Evolutionary conservation across 2,797 vertebrate genomes (phyloP), one percentile per base, ranked within the genome.

Genomic region (Otus scops): DNA sequence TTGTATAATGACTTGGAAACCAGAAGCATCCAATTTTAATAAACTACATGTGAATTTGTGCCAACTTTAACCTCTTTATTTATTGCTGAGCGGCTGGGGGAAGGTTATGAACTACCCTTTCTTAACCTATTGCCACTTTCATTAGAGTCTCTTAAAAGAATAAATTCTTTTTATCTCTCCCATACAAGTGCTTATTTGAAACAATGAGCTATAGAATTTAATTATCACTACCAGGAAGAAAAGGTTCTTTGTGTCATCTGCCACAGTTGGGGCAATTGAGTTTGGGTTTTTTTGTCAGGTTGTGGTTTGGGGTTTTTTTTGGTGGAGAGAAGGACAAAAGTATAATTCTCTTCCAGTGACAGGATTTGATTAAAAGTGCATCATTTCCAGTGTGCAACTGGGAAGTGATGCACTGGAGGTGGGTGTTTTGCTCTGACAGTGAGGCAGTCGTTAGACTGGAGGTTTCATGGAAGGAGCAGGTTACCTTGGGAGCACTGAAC

Each of bases 191-290:
- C 70, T 95, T 82, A 78, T 83, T 80, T 90, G 70, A 91, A 92
- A 94, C 84, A 89, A 84, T 76, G 85, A 93, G n/a, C 76, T 81
- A 76, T 28, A 91, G 88, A 93, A 86, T 90, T 90, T 89, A 93
- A 75, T 93, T 85, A 91, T 86, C 67, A 14, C 74, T 86, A 23
- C 50, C 41, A 85, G 75, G 61, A 88, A 76, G 24, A 93, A 67
- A 81, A 69, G 50, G 57, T 60, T 83, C 64, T 85, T 41, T 45
- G 27, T 89, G 67, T 92, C 69, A 48, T 80, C 57, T 84, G 34
- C 51, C 16, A 32, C 36, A 16, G 12, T 4, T 69, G 39, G n/a
- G 59, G 24, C 36, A 71, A 34, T 6, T 88, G 28, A 67, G n/a
- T 61, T 73, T 56, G 50, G 32, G 9, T 1, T 22, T 67, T 54